Evolutionary conservation across 2,113 vertebrate species (phyloP).

Genomic region (Verasper variegatus): DNA sequence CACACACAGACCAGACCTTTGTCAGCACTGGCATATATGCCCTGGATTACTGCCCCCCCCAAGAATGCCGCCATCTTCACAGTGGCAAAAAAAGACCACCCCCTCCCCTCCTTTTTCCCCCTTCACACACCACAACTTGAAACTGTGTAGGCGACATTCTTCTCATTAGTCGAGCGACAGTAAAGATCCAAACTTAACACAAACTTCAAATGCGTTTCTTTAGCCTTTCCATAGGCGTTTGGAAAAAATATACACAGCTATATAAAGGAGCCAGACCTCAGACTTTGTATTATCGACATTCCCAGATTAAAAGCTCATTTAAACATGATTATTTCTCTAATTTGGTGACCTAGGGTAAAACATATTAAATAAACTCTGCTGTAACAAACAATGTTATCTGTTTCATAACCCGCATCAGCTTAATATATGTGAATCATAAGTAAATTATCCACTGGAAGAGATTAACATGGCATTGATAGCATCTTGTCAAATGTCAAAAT

Average conservation of each 20-base stretch:
- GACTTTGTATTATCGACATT: not conserved
- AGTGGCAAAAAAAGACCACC: constrained; percentile 78
- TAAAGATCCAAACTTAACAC: not conserved
- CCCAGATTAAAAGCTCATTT: not conserved
- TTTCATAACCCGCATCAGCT: constrained; percentile 44
- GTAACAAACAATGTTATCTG: constrained; percentile 28
- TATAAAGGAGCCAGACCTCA: constrained; percentile 13
- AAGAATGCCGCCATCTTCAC: constrained; percentile 79
- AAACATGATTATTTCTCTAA: constrained; percentile 30
- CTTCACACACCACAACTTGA: constrained; percentile 35
- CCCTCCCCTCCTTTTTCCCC: constrained; percentile 2
- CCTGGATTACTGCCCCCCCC: constrained; percentile 74
- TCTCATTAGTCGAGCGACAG: constrained; percentile 4
- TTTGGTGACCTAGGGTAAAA: constrained; percentile 32
- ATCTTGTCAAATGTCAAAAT: constrained; percentile 70
- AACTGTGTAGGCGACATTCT: constrained; percentile 25
- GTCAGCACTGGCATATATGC: constrained; percentile 88
- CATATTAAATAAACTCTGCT: constrained; percentile 34
- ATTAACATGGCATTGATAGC: constrained; percentile 58
- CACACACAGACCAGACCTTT: constrained; percentile 84
- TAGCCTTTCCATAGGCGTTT: constrained; percentile 6
- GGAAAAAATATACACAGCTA: not conserved
- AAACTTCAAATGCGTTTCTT: constrained; percentile 5
- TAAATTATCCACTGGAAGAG: constrained; percentile 62
- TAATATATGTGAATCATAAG: constrained; percentile 60